These are phyloP conservation scores for Palythoa grandis DNA, from an alignment of 92 coral and sea anemone genomes.

Conservation along the genomic window DNA sequence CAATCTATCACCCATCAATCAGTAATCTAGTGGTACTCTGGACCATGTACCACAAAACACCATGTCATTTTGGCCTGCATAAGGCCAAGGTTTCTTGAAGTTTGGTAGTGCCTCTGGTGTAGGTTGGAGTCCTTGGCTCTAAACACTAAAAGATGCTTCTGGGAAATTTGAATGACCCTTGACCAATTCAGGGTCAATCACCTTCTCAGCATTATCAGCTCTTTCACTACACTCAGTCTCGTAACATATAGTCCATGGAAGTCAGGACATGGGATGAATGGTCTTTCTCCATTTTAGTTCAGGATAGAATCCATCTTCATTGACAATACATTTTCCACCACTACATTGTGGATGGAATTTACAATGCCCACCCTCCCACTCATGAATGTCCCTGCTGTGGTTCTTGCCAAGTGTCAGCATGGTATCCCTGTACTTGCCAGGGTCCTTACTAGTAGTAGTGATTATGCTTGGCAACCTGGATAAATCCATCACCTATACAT, in stretches of 20 bases:
- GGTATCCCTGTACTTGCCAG: conserved; percentile 43
- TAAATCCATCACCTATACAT: too few relatives aligned
- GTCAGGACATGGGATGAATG: conserved; percentile 34
- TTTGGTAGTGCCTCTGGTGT: conserved; percentile 42
- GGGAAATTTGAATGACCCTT: conserved; percentile 31
- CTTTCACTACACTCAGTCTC: conserved; percentile 25
- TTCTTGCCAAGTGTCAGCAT: conserved; percentile 60
- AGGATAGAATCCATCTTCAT: conserved; percentile 55
- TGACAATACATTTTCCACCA: conserved; percentile 46
- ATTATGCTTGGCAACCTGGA: too few relatives aligned
- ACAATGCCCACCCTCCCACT: conserved; percentile 55
- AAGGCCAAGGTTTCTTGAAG: conserved; percentile 24
- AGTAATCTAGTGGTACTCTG: conserved; percentile 42
- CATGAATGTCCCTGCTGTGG: conserved; percentile 66
- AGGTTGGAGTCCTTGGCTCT: conserved; percentile 42
- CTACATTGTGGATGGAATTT: conserved; percentile 41
- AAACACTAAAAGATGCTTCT: conserved; percentile 25
- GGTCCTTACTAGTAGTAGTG: conserved; percentile 61
- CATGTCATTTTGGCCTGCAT: conserved; percentile 38
- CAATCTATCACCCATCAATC: conserved; percentile 28
- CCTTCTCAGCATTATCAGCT: conserved; percentile 30
- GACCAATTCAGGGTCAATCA: conserved; percentile 17
- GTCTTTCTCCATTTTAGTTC: conserved; percentile 37
- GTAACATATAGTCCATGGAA: conserved; percentile 24
- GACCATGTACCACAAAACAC: conserved; percentile 9